Evolutionary conservation across 2,113 vertebrate species (phyloP).

Genomic region (Formicarius rufipectus): DNA sequence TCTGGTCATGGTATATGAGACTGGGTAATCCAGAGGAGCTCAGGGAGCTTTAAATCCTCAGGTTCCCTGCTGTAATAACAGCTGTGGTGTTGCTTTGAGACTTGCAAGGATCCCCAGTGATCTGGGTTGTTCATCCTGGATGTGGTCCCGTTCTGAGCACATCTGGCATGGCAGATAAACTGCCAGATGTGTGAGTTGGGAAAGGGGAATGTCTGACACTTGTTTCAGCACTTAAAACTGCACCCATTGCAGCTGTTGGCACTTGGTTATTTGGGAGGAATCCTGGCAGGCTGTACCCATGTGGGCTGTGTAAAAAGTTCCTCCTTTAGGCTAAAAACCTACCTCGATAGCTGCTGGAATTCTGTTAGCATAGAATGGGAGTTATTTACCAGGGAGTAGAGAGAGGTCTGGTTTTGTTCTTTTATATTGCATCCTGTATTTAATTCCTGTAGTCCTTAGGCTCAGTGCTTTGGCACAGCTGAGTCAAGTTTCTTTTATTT

Average conservation of each 20-base stretch:
- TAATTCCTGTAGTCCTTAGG: background rate
- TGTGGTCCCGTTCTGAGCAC: background rate
- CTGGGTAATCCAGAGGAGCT: background rate
- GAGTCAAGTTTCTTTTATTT: background rate
- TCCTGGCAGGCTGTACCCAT: background rate
- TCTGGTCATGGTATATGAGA: background rate
- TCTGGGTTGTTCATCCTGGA: background rate
- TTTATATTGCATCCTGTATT: background rate
- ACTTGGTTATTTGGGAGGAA: background rate
- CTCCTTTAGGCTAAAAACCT: background rate
- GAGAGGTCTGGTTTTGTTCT: rapidly evolving
- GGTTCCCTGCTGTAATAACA: background rate
- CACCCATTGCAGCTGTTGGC: background rate
- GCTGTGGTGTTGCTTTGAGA: background rate
- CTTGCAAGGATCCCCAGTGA: background rate
- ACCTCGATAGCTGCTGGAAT: background rate
- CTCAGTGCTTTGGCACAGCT: background rate
- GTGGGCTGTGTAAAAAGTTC: background rate
- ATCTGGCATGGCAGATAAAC: background rate
- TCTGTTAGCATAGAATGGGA: rapidly evolving
- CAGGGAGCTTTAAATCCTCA: background rate
- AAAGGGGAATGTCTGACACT: background rate
- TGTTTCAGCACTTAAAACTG: background rate
- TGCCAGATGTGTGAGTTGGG: background rate
- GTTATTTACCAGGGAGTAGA: background rate